Percentiles rank a stretch among this genome's conserved stretches.
phyloP scores from a whole-genome alignment of 2,797 vertebrate species.

The Diplodus puntazzo region DNA sequence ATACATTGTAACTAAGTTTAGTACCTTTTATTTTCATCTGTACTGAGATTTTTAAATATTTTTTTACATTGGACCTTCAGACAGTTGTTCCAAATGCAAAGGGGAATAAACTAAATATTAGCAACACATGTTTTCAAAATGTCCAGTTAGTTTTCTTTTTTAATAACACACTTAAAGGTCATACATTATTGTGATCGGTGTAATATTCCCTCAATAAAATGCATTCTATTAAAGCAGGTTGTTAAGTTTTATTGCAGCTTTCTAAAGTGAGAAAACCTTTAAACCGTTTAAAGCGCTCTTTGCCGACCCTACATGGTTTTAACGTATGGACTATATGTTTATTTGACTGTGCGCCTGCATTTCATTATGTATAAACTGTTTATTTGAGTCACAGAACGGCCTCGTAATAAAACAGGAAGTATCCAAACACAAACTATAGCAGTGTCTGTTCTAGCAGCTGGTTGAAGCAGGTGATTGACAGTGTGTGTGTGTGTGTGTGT shows the following conservation, averaged over 20 bases:
- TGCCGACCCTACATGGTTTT: not conserved
- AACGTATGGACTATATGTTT: conserved; percentile 6
- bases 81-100: not conserved
- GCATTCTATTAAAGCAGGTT: not conserved
- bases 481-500: conserved; percentile 14
- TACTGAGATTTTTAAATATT: not conserved
- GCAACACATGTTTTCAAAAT: not conserved
- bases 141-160: not conserved
- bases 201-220: not conserved
- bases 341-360: conserved; percentile 24
- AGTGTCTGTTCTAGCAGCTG: conserved; percentile 52
- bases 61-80: not conserved
- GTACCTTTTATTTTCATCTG: not conserved
- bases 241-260: conserved; percentile 7
- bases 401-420: conserved; percentile 53
- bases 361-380: conserved; percentile 37
- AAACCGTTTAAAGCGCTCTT: not conserved
- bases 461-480: conserved; percentile 48
- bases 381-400: conserved; percentile 30
- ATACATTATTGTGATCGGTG: not conserved
- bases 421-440: conserved; percentile 12
- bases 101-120: not conserved
- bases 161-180: not conserved
- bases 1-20: not conserved
- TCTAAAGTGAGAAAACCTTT: conserved; percentile 1